Base-by-base conservation (phyloP, 2,797 vertebrate genomes). In the Nannoperca australis region DNA sequence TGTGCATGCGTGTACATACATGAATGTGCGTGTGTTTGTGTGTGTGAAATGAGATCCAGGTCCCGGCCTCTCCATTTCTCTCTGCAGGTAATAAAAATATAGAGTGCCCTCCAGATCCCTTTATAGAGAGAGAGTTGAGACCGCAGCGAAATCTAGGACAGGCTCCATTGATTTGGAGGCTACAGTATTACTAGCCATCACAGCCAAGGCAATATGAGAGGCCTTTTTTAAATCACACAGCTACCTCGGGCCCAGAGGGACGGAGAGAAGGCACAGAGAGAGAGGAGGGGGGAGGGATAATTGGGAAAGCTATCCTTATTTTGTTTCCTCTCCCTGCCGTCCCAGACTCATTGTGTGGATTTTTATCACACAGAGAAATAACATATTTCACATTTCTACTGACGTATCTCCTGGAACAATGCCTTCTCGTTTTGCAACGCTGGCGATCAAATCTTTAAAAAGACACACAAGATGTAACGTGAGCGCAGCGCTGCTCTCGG, bases 121-220 rank as follows among this genome's bases (percentile, higher is more conserved):
- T 95, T 94, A 95, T 94, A 92, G 93, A 93, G 93, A 88, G 91
- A 88, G 93, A 91, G 88, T 89, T 92, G 91, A 93, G 85, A 86
- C 89, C 73, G 71, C 89, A 89, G 91, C 85, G 87, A 93, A 94
- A 95, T 95, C 92, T 93, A 91, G 93, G 94, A 91, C 94, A 95
- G 91, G 93, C 92, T 92, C 91, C 94, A 95, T 95, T 94, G 94
- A 95, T 95, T 94, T 92, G 88, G 92, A 94, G 90, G 90, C 93
- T 93, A 93, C 91, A 90, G 92, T 94, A 94, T 95, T 95, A 95
- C 94, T 93, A 81, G 93, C 92, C 92, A 89, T 93, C 91, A 92
- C 91, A 68, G 90, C 87, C 89, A 64, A 91, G 89, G 93, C 93
- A 93, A 95, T 95, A 95, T 93, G 94, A 94, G 92, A 93, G 91